These are phyloP conservation scores for Meiosimyza platycephala DNA, from an alignment of 2,888 invertebrate species.

Conservation along the genomic window DNA sequence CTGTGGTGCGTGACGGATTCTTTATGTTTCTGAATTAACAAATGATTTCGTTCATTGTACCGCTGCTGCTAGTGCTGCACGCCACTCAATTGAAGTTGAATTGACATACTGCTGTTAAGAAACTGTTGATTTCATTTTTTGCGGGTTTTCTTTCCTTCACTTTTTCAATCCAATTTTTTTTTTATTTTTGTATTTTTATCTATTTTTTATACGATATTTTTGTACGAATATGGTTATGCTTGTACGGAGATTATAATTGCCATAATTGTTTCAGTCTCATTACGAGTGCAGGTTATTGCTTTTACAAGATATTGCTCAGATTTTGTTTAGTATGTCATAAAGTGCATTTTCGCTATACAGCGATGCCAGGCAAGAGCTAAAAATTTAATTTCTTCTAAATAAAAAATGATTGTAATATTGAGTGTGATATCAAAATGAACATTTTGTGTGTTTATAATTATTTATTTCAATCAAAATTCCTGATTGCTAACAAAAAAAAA, in stretches of 20 bases:
- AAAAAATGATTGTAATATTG: no score
- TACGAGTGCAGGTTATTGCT: not conserved
- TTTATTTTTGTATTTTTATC: not conserved
- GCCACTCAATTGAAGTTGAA: constrained; percentile 3
- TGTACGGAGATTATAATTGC: constrained; percentile 1
- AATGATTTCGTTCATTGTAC: not conserved
- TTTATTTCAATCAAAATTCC: no score
- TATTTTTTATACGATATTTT: not conserved
- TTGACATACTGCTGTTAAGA: constrained; percentile 8
- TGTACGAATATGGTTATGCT: constrained; percentile 8
- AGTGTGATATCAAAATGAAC: no score
- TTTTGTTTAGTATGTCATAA: no score
- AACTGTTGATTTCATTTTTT: constrained; percentile 21
- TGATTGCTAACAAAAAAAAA: no score
- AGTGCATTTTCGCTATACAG: no score
- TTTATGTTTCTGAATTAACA: constrained; percentile 10
- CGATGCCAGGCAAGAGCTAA: no score
- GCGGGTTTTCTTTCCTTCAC: constrained; percentile 2
- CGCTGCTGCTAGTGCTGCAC: not conserved
- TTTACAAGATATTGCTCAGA: no score
- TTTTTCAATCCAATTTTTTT: not conserved
- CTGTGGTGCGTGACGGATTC: constrained; percentile 23
- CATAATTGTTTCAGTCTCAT: constrained; percentile 19
- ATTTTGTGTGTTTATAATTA: no score
- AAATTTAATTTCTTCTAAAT: no score